Evolutionary conservation across 2,113 vertebrate genomes (phyloP), one percentile per base, ranked within the genome.

Genomic region (Electrona antarctica): DNA sequence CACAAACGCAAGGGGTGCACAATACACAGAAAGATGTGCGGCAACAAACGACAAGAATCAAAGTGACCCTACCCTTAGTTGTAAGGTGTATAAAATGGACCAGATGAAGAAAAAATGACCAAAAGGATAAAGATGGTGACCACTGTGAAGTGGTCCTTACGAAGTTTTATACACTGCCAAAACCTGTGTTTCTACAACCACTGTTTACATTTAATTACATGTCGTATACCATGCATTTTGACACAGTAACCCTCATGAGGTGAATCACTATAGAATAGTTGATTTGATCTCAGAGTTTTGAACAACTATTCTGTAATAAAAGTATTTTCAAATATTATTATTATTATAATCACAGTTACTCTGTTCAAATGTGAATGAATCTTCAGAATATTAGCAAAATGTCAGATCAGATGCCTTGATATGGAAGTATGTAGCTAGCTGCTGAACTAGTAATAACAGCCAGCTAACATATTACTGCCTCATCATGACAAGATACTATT

Each of bases 401-500:
- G 33, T 45, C 47, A 21, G 11, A 9, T 65, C 33, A 28, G 79
- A 55, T 83, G 78, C 76, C 86, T 67, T 91, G 61, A 92, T 84
- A 49, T 87, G 88, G 88, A 79, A 88, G 74, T 87, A 88, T 71
- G 86, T 78, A 67, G 33, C 33, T 83, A 90, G 85, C 87, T 89
- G 89, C 90, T 92, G 88, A 74, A 78, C 51, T 60, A 21, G 21
- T 21, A 50, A 69, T 50, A 75, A 63, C 86, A 92, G 88, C 79
- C 84, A 91, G 89, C 91, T 89, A 90, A 87, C 80, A 88, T 7
- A 85, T 86, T 78, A 89, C 86, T 92, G 84, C 88, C 86, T 86
- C 6, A 90, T 85, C 80, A 89, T 70, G 86, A 80, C 87, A 57
- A 12, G 41, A 41, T 29, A 29, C 10, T 52, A 14, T 13, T 12